Conservation (phyloP, 2,888 invertebrate species). For the Parascotia fuliginaria region DNA sequence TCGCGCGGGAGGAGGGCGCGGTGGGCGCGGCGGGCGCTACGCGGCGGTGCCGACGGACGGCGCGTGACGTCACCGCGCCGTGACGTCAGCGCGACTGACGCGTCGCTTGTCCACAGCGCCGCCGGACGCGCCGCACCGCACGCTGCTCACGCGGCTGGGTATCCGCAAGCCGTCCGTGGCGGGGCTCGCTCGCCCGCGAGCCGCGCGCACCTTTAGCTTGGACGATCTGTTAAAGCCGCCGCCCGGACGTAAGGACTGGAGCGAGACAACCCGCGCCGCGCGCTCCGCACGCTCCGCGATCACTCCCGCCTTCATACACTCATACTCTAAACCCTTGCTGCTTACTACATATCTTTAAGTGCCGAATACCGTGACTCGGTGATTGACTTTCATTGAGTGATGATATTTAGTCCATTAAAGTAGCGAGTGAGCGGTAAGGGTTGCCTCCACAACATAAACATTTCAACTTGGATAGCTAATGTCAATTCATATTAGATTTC, state of each 20-base stretch:
- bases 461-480: background rate
- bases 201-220: constrained; percentile 94
- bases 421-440: background rate
- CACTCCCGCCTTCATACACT: constrained; percentile 1
- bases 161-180: constrained; percentile 95
- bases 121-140: constrained; percentile 84
- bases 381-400: background rate
- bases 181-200: constrained; percentile 90
- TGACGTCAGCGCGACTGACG: constrained; percentile 50
- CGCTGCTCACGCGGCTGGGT: constrained; percentile 93
- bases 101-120: constrained; percentile 84
- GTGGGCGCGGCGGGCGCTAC: constrained; percentile 33
- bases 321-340: constrained; percentile 6
- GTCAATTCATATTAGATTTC: too few relatives aligned
- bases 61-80: constrained; percentile 69
- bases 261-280: constrained; percentile 67
- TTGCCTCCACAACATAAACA: background rate
- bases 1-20: constrained; percentile 49
- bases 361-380: background rate
- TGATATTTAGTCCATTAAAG: background rate
- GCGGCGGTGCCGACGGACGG: constrained; percentile 24
- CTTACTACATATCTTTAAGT: background rate
- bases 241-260: constrained; percentile 91
- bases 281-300: constrained; percentile 63
- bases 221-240: constrained; percentile 95